Evolutionary conservation across 2,797 vertebrate genomes (phyloP).

Genomic region (Sarcoramphus papa): DNA sequence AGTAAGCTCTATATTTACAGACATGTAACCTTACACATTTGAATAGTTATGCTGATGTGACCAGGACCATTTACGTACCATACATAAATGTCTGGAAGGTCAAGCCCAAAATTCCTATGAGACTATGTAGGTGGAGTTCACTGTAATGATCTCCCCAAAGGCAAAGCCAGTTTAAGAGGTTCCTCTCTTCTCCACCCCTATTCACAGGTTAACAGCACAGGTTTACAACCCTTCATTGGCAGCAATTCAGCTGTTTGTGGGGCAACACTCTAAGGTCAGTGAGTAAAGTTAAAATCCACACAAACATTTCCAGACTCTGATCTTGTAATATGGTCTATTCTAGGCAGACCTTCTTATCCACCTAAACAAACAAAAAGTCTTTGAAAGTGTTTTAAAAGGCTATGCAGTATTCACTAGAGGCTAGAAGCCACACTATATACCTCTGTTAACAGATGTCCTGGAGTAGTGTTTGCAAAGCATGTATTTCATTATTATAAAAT

Average conservation of each 20-base stretch:
- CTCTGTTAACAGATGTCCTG: neutral
- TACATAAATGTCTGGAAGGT: neutral
- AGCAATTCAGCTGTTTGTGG: neutral
- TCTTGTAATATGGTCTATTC: neutral
- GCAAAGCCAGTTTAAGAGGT: neutral
- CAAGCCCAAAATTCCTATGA: neutral
- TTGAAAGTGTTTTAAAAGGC: neutral
- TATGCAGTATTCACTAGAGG: neutral
- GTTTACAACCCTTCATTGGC: neutral
- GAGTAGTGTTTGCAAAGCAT: neutral
- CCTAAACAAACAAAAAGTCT: neutral
- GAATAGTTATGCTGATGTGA: neutral
- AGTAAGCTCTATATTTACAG: neutral
- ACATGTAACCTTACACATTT: neutral
- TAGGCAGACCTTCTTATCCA: neutral
- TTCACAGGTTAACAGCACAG: neutral
- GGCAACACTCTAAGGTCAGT: neutral
- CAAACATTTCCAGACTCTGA: neutral
- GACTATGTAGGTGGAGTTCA: neutral
- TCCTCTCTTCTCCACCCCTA: neutral
- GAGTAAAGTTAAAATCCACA: neutral
- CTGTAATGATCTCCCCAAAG: neutral
- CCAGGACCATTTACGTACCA: neutral
- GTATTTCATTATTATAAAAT: neutral
- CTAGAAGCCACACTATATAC: neutral